A percentile compares a stretch with the other conserved stretches of the same genome.
Conservation (phyloP, 2,797 vertebrate genomes). For the Helarctos malayanus region DNA sequence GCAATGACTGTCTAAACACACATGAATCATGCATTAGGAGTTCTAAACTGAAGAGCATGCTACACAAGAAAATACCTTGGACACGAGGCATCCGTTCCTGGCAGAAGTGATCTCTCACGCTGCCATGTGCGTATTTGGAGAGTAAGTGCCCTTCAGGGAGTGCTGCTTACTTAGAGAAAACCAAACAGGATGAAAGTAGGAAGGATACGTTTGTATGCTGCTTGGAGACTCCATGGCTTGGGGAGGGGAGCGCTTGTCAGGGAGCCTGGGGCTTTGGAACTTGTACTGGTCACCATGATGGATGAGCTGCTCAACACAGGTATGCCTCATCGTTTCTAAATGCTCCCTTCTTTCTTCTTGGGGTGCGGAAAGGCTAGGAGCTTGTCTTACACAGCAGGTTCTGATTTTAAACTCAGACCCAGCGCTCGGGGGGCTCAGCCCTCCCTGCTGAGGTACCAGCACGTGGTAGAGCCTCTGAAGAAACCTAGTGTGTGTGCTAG, state of each 20-base stretch:
- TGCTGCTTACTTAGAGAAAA: background rate
- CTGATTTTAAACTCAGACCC: background rate
- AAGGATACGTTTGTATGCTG: background rate
- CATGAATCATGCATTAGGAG: conserved; percentile 70
- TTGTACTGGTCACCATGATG: background rate
- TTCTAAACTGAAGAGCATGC: conserved; percentile 25
- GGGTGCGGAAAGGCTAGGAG: background rate
- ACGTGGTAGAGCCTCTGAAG: background rate
- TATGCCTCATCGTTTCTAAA: conserved; percentile 15
- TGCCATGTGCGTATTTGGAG: conserved; percentile 61
- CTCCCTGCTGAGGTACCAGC: background rate
- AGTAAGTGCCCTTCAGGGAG: conserved; percentile 74
- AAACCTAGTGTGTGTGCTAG: background rate
- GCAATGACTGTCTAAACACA: conserved; percentile 61
- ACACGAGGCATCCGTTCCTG: conserved; percentile 75
- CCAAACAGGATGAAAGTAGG: background rate
- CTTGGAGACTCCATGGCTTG: background rate
- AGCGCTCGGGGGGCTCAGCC: background rate
- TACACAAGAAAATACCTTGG: conserved; percentile 61
- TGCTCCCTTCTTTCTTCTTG: conserved; percentile 10
- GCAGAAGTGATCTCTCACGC: conserved; percentile 50
- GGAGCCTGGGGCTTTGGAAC: background rate
- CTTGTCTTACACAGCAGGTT: background rate
- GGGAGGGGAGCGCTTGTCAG: background rate
- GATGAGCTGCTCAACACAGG: background rate